A percentile compares a stretch with the other conserved stretches of the same genome.
Evolutionary conservation across 2,888 invertebrate genomes (phyloP).

Genomic region (Ectobius pallidus): DNA sequence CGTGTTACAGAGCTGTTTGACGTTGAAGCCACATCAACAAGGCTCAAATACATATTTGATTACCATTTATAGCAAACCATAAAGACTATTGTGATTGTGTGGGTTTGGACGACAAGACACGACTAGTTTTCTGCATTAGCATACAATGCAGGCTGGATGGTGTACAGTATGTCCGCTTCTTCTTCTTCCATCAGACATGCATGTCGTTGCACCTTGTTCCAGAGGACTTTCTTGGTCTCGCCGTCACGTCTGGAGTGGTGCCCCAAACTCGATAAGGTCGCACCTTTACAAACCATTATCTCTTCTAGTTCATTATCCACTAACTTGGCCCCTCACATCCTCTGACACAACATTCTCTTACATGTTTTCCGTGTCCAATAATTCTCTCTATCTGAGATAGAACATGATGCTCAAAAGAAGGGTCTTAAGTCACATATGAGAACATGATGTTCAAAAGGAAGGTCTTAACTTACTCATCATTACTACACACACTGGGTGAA

Average conservation of each 20-base stretch:
- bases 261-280: constrained; percentile 11
- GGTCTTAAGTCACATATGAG: no score
- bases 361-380: no score
- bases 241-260: neutral
- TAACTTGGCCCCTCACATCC: no score
- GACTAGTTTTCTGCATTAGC: neutral
- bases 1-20: constrained; percentile 8
- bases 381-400: no score
- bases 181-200: neutral
- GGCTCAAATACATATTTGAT: constrained; percentile 17
- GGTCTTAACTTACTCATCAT: no score
- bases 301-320: no score
- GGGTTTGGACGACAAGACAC: neutral
- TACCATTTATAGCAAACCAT: constrained; percentile 22
- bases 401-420: no score
- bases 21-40: constrained; percentile 3
- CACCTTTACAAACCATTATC: no score
- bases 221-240: neutral
- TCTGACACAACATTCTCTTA: no score
- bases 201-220: constrained; percentile 24
- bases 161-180: neutral
- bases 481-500: no score
- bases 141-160: constrained; percentile 14
- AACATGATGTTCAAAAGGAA: no score
- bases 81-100: constrained; percentile 7